Base-by-base conservation (phyloP, 2,888 invertebrate genomes). In the Troides aeacus region DNA sequence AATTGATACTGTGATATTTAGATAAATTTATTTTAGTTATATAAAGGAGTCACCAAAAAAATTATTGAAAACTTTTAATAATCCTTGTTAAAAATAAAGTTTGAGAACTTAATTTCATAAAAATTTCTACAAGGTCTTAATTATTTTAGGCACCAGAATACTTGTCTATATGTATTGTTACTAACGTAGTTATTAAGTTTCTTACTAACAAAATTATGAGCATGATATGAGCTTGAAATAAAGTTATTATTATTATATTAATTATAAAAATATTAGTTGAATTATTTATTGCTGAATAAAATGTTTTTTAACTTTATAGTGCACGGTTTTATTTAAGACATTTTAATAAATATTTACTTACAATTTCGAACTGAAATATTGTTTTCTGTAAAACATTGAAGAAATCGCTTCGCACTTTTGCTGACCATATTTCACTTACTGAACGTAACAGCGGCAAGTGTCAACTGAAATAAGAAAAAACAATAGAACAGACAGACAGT, bases 301-400 rank as follows among this genome's bases (percentile, higher is more conserved):
- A 39, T 39, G 10, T 39, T 10, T 10, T 39, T 39, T 39, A 39
- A 8, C 8, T 10, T 7, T 39, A 7, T 39, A 39, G 10, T 39
- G 8, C 10, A 39, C 10, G 39, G 39, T 8, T 1, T 39, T 39
- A 50, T 50, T 15, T 17, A 50, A 46, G 12, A 46, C 1, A 15
- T 15, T 17, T 5, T 21, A 57, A 12, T 46, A 50, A 59, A 60
- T 66, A 10, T n/a, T 23, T 62, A 70, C 70, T 70, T 50, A 70
- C 70, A 70, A 62, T 70, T 70, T 70, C 70, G 50, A 5, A 66
- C 62, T n/a, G 42, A 53, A 53, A 57, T 23, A 46, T 24, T 79
- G 64, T 84, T 77, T 72, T 89, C 87, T 69, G 87, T 82, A 64
- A 89, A 79, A 77, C 82, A 85, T 79, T 88, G 88, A 4, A 91